Percentiles rank a stretch among this genome's conserved stretches.
These are phyloP conservation scores for Geopemphigus sp. DNA, from an alignment of 1,140 invertebrate genomes.

Conservation along the genomic window DNA sequence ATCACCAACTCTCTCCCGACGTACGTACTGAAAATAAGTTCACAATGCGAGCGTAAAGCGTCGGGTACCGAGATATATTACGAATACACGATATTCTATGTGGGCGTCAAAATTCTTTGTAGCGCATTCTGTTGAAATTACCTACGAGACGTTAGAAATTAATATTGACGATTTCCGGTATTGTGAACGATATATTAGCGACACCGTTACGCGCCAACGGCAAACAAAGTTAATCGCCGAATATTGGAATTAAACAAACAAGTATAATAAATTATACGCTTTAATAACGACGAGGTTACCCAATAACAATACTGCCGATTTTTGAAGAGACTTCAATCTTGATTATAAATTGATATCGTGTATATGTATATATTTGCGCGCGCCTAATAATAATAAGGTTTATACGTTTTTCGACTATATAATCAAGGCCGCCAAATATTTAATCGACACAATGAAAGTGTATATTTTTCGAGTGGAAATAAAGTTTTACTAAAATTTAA, in stretches of 20 bases:
- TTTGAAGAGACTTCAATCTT: not conserved
- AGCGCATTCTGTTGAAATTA: not conserved
- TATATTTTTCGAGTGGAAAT: not conserved
- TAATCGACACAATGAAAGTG: not conserved
- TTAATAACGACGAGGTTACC: not conserved
- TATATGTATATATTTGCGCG: not conserved
- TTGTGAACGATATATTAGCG: not conserved
- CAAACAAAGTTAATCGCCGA: not conserved
- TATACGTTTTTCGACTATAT: not conserved
- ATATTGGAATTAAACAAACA: slow-evolving; percentile 16
- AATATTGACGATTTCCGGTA: not conserved
- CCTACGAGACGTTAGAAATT: not conserved
- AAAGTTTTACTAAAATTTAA: not conserved
- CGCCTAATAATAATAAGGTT: not conserved
- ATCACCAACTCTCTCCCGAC: no score
- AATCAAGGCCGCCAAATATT: not conserved
- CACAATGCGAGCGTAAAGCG: no score
- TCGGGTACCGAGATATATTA: not conserved
- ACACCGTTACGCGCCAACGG: not conserved
- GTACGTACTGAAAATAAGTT: no score
- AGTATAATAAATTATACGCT: not conserved
- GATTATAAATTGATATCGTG: not conserved
- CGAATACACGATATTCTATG: not conserved
- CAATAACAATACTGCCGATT: not conserved
- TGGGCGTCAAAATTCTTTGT: not conserved